These are phyloP conservation scores for Scyliorhinus canicula DNA, from an alignment of 2,797 vertebrate species.

Conservation along the genomic window DNA sequence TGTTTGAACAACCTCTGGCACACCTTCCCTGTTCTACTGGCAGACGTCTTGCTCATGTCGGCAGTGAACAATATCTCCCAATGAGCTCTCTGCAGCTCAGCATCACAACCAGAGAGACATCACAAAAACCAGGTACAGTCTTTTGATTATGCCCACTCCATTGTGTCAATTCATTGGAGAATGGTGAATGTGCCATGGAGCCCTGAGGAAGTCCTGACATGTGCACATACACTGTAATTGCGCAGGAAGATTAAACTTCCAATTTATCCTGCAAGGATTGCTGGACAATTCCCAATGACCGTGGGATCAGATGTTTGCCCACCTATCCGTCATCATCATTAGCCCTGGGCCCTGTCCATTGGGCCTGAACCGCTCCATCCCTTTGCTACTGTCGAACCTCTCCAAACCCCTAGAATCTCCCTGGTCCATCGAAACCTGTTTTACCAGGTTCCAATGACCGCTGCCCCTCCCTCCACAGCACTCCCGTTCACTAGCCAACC, in stretches of 20 bases:
- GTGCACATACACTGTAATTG: not conserved
- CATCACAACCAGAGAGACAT: not conserved
- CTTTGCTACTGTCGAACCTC: too few relatives aligned
- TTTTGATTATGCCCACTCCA: not conserved
- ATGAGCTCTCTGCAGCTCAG: not conserved
- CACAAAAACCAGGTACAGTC: not conserved
- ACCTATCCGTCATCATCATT: too few relatives aligned
- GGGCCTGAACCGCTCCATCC: too few relatives aligned
- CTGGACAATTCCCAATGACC: too few relatives aligned
- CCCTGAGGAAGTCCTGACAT: not conserved
- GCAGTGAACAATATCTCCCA: not conserved
- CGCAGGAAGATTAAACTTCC: not conserved
- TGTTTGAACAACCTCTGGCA: not conserved
- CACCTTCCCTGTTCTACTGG: not conserved
- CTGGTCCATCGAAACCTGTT: too few relatives aligned
- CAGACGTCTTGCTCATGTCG: not conserved
- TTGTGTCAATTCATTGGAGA: not conserved
- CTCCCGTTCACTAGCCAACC: too few relatives aligned
- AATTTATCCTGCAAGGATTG: not conserved
- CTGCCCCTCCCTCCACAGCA: too few relatives aligned
- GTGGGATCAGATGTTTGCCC: too few relatives aligned
- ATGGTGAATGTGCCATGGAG: not conserved
- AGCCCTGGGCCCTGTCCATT: too few relatives aligned
- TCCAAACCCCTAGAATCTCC: too few relatives aligned
- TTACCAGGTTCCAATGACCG: too few relatives aligned